Percentiles rank a stretch among this genome's conserved stretches.
phyloP scores from a whole-genome alignment of 1,140 invertebrate genomes.

The Harpegnathos saltator region DNA sequence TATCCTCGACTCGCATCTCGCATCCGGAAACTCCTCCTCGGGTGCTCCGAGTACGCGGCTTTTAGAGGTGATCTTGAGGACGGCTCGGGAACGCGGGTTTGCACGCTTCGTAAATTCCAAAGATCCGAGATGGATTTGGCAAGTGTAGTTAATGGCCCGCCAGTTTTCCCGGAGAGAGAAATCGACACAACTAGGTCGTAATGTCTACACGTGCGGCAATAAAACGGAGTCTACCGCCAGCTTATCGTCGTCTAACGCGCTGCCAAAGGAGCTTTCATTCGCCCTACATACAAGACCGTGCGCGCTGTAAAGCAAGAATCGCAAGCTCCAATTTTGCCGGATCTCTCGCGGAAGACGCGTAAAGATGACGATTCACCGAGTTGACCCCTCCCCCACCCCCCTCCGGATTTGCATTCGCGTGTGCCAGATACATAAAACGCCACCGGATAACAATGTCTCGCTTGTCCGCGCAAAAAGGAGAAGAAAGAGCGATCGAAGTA shows the following conservation, averaged over 20 bases:
- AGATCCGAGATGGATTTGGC: conserved; percentile 2
- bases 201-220: conserved; percentile 4
- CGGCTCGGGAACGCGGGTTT: too few relatives aligned
- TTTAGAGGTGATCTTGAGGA: too few relatives aligned
- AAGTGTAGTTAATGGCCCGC: not conserved
- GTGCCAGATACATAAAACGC: conserved; percentile 24
- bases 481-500: conserved; percentile 14
- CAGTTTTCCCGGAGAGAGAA: not conserved
- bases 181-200: not conserved
- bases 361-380: not conserved
- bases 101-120: not conserved
- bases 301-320: not conserved
- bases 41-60: too few relatives aligned
- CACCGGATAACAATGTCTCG: not conserved
- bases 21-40: too few relatives aligned
- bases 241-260: conserved; percentile 39
- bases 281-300: conserved; percentile 20
- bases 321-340: not conserved
- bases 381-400: too few relatives aligned
- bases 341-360: not conserved
- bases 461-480: conserved; percentile 18
- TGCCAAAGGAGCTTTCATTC: conserved; percentile 32
- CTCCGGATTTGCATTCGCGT: conserved; percentile 28
- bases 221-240: conserved; percentile 25
- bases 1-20: too few relatives aligned